A percentile compares a stretch with the other conserved stretches of the same genome.
phyloP scores from a whole-genome alignment of 2,797 vertebrate species.

The Microchirus variegatus region DNA sequence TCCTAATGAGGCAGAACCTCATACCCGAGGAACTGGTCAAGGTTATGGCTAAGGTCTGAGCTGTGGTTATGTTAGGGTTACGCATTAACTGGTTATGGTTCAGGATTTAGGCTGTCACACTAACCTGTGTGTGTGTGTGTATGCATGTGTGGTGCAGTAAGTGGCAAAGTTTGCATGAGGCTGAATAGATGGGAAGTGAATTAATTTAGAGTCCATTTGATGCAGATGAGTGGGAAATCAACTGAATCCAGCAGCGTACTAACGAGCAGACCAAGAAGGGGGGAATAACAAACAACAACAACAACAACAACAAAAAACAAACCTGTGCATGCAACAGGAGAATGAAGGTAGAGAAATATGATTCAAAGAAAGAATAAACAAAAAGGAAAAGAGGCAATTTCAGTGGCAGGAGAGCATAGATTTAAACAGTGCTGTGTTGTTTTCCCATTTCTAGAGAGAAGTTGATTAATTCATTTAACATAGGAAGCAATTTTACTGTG shows the following conservation, averaged over 20 bases:
- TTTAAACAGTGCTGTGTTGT: background rate
- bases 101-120: background rate
- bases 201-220: constrained; percentile 32
- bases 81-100: too few species aligned
- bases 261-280: constrained; percentile 5
- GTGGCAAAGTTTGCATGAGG: constrained; percentile 35
- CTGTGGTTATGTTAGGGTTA: too few species aligned
- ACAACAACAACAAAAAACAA: background rate
- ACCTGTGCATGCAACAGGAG: background rate
- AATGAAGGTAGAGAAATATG: background rate
- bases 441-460: constrained; percentile 4
- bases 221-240: constrained; percentile 41
- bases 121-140: constrained; percentile 28
- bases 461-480: background rate
- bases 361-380: constrained; percentile 5
- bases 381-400: background rate
- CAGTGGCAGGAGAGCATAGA: background rate
- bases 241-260: constrained; percentile 30
- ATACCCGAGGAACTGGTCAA: too few species aligned
- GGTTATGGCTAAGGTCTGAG: too few species aligned
- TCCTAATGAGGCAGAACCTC: too few species aligned
- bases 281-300: background rate
- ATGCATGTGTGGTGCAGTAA: constrained; percentile 36
- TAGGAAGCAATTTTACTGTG: background rate
- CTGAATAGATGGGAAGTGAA: constrained; percentile 29